These are phyloP conservation scores for Caenorhabditis briggsae DNA, from an alignment of 1,140 invertebrate species.

Conservation along the genomic window DNA sequence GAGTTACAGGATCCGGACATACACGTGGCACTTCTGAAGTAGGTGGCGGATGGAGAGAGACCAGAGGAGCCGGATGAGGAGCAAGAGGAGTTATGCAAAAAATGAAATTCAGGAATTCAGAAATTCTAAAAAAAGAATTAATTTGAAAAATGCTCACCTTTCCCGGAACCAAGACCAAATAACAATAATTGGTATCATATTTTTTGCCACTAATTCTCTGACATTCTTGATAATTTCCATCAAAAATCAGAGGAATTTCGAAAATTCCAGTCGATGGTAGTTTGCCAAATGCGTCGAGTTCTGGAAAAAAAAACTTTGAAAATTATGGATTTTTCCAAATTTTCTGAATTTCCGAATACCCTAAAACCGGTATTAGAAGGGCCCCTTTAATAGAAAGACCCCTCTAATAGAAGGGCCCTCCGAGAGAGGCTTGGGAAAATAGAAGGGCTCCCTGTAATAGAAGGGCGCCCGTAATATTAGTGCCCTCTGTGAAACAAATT, in stretches of 20 bases:
- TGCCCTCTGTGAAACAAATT: no score
- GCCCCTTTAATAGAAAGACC: no score
- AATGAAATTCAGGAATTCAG: no score
- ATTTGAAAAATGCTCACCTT: neutral
- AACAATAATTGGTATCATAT: conserved; percentile 39
- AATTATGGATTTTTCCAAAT: neutral
- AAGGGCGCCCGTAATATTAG: no score
- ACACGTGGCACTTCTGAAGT: conserved; percentile 7
- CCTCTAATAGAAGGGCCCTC: no score
- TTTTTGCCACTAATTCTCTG: conserved; percentile 11
- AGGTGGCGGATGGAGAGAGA: neutral
- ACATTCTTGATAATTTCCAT: conserved; percentile 31
- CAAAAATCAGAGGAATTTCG: conserved; percentile 13
- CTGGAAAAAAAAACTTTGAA: neutral
- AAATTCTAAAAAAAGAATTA: neutral
- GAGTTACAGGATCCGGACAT: conserved; percentile 3
- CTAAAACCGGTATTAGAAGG: no score
- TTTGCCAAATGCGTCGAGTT: conserved; percentile 27
- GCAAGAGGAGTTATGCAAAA: neutral
- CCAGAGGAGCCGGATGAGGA: neutral
- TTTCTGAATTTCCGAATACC: no score
- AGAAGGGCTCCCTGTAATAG: no score
- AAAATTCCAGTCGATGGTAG: conserved; percentile 3
- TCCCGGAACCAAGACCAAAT: conserved; percentile 5
- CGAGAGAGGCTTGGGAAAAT: no score